Conservation (phyloP, 1,140 invertebrate genomes). For the Zaprionus africanus region DNA sequence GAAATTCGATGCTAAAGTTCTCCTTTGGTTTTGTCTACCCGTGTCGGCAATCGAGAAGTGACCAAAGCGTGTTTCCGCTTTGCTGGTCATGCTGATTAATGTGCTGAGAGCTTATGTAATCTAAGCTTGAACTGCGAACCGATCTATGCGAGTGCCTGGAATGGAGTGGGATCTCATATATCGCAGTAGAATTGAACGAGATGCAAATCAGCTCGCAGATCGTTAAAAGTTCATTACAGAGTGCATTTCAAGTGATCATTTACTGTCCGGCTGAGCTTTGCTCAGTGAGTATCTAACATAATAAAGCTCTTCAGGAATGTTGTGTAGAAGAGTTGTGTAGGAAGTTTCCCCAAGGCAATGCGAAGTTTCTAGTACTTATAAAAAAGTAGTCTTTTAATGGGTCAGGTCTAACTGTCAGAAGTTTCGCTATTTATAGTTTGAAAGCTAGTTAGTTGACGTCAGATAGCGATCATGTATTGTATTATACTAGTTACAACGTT, state of each 20-base stretch:
- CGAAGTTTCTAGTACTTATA: background rate
- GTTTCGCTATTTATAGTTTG: background rate
- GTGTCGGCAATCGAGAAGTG: slow-evolving; percentile 28
- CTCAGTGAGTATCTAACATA: background rate
- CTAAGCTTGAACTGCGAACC: slow-evolving; percentile 34
- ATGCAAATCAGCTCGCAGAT: slow-evolving; percentile 27
- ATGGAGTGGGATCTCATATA: background rate
- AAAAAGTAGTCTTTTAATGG: slow-evolving; percentile 8
- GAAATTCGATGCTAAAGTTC: slow-evolving; percentile 24
- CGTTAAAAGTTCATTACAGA: slow-evolving; percentile 18
- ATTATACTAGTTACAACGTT: slow-evolving; percentile 5
- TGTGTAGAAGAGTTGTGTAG: background rate
- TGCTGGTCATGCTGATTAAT: slow-evolving; percentile 53
- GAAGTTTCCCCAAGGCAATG: background rate
- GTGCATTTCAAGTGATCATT: slow-evolving; percentile 9
- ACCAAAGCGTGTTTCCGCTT: slow-evolving; percentile 55
- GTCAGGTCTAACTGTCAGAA: background rate
- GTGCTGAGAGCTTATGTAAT: slow-evolving; percentile 54
- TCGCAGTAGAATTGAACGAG: background rate
- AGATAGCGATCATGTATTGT: slow-evolving; percentile 2
- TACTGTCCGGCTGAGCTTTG: background rate
- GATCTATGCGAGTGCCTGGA: slow-evolving; percentile 12
- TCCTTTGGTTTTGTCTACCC: slow-evolving; percentile 38
- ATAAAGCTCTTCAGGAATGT: background rate
- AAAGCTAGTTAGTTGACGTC: background rate